Evolutionary conservation across 2,113 vertebrate species (phyloP).

Genomic region (Lophochroa leadbeateri): DNA sequence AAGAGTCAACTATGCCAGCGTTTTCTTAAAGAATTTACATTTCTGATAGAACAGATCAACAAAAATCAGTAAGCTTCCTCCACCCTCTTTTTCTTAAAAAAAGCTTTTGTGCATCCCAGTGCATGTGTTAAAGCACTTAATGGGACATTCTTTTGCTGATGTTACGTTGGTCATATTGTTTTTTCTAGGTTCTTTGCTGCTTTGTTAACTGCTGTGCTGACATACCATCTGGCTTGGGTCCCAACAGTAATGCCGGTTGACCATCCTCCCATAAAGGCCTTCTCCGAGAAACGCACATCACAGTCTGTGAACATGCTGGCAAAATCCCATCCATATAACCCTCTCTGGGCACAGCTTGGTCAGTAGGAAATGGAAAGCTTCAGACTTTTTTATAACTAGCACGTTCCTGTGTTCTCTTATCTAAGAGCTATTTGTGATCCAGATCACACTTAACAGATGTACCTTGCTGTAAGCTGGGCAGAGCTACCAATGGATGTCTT

Average conservation of each 20-base stretch:
- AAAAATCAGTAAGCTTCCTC: slow-evolving; percentile 83
- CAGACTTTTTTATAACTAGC: neutral
- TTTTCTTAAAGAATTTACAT: slow-evolving; percentile 84
- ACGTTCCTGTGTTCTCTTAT: neutral
- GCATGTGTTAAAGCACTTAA: neutral
- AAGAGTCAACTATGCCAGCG: slow-evolving; percentile 83
- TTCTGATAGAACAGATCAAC: slow-evolving; percentile 84
- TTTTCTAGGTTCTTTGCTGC: slow-evolving; percentile 83
- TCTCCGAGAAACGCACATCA: slow-evolving; percentile 84
- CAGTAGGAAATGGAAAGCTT: slow-evolving; percentile 47
- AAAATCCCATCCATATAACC: slow-evolving; percentile 88
- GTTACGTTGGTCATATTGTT: neutral
- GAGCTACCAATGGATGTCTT: neutral
- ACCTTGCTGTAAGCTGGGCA: neutral
- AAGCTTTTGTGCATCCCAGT: neutral
- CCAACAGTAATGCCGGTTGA: slow-evolving; percentile 89
- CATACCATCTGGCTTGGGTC: slow-evolving; percentile 88
- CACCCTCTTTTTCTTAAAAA: neutral
- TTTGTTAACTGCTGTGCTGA: slow-evolving; percentile 86
- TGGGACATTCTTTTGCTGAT: neutral
- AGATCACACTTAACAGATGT: neutral
- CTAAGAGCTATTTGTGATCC: neutral
- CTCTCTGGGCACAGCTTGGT: slow-evolving; percentile 91
- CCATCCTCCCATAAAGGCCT: slow-evolving; percentile 81
- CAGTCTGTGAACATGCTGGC: slow-evolving; percentile 83